Percentiles rank a stretch among this genome's conserved stretches.
phyloP scores from a whole-genome alignment of 2,797 vertebrate species.

The Discoglossus pictus region DNA sequence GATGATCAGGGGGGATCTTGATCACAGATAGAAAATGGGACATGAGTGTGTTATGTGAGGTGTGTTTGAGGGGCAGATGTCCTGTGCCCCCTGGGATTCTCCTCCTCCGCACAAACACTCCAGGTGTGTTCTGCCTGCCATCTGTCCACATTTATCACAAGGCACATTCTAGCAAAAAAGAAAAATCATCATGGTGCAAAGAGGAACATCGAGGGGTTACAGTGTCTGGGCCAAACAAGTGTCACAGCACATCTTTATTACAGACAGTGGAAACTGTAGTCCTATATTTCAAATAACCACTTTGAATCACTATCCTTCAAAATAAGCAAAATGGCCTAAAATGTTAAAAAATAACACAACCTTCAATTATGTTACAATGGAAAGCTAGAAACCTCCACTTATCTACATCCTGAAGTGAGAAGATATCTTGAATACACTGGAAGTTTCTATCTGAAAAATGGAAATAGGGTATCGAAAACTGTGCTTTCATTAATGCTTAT shows the following conservation, averaged over 20 bases:
- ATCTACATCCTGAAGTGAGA: too few species aligned
- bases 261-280: neutral
- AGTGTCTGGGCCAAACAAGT: conserved; percentile 6
- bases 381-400: too few species aligned
- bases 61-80: conserved; percentile 43
- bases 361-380: too few species aligned
- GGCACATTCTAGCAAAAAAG: conserved; percentile 41
- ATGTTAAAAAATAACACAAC: too few species aligned
- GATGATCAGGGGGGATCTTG: neutral
- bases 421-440: too few species aligned
- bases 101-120: conserved; percentile 29
- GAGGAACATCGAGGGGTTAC: conserved; percentile 15
- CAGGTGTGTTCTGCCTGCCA: conserved; percentile 46
- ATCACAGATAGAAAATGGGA: conserved; percentile 14
- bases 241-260: conserved; percentile 21
- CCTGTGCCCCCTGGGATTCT: conserved; percentile 27
- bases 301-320: too few species aligned
- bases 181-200: conserved; percentile 33
- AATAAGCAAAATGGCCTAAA: too few species aligned
- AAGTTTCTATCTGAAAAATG: too few species aligned
- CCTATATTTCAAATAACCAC: conserved; percentile 2
- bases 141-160: conserved; percentile 48
- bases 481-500: too few species aligned
- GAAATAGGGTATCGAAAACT: too few species aligned
- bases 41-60: conserved; percentile 23